phyloP scores from a whole-genome alignment of 2,797 vertebrate genomes.

The Knipowitschia caucasica region DNA sequence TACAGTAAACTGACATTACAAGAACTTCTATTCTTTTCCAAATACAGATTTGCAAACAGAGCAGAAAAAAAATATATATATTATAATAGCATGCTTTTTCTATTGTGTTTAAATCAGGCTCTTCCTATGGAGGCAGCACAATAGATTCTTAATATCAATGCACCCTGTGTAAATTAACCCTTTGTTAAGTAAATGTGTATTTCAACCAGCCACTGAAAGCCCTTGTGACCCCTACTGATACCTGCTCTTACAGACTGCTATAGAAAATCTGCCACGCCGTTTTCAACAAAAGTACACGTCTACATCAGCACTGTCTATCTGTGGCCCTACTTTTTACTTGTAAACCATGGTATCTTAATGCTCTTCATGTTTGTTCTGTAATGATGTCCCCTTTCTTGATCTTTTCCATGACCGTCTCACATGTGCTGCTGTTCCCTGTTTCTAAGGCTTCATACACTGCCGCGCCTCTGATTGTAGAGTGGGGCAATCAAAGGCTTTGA shows the following conservation, averaged over 20 bases:
- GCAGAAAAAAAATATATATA: too few species aligned
- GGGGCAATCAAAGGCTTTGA: slow-evolving; percentile 75
- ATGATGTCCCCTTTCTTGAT: slow-evolving; percentile 12
- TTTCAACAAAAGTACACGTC: background rate
- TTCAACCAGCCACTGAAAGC: background rate
- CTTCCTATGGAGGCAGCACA: too few species aligned
- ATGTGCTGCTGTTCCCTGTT: slow-evolving; percentile 20
- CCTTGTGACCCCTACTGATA: too few species aligned
- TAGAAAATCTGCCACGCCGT: too few species aligned
- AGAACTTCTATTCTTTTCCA: too few species aligned
- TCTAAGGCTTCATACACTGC: slow-evolving; percentile 50
- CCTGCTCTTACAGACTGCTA: too few species aligned
- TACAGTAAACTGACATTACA: too few species aligned
- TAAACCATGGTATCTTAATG: background rate
- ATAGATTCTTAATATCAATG: too few species aligned
- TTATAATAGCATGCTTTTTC: too few species aligned
- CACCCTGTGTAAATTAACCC: too few species aligned
- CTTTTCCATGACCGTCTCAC: background rate
- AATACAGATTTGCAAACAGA: too few species aligned
- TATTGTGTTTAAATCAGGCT: too few species aligned
- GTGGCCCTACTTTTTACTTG: slow-evolving; percentile 11
- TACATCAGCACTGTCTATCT: slow-evolving; percentile 8
- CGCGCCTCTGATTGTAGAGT: slow-evolving; percentile 72
- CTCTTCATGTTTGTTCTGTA: slow-evolving; percentile 5
- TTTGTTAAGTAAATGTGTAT: background rate